Base-by-base conservation (phyloP, 2,113 vertebrate genomes). In the Nesogale talazaci region DNA sequence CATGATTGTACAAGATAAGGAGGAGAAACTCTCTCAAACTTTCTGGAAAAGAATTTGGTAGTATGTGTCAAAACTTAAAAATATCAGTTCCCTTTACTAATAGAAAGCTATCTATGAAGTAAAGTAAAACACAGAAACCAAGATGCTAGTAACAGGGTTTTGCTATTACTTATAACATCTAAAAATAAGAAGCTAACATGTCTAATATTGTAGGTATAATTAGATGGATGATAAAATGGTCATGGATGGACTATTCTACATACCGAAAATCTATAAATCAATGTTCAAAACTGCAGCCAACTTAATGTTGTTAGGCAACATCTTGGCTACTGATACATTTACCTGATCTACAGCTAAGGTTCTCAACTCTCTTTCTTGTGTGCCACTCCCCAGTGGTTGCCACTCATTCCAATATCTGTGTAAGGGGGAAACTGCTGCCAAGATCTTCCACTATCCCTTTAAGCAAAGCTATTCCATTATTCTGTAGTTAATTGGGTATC, bases 21-120 rank as follows among this genome's bases (percentile, higher is more conserved):
- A 59, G 1, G 25, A 87, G 52, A 83, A 93, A 75, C 8, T 25
- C 0, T 31, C 38, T 52, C 5, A 80, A 52, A 2, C 2, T 86
- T 72, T 85, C 22, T 79, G 8, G 42, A 82, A 84, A 34, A 9
- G 4, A 78, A 86, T 81, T 84, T 83, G 8, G 0, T 72, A 59
- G 88, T 77, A 38, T 12, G 0, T 78, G 72, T 80, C 42, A 59
- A 69, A 74, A 42, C 20, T 91, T 31, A 42, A 94, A 94, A 86
- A 25, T 81, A 83, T 14, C 3, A 59, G 75, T 40, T 25, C 7
- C 27, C 6, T 92, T 77, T n/a, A 79, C 29, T 89, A 74, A 72
- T 40, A 89, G 29, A 83, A 82, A 65, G 40, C 63, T 70, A 34
- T 0, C 4, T n/a, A 70, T 57, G 65, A 81, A 23, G 3, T 15